Evolutionary conservation across 1,140 invertebrate species (phyloP).

Genomic region (Halesus radiatus): DNA sequence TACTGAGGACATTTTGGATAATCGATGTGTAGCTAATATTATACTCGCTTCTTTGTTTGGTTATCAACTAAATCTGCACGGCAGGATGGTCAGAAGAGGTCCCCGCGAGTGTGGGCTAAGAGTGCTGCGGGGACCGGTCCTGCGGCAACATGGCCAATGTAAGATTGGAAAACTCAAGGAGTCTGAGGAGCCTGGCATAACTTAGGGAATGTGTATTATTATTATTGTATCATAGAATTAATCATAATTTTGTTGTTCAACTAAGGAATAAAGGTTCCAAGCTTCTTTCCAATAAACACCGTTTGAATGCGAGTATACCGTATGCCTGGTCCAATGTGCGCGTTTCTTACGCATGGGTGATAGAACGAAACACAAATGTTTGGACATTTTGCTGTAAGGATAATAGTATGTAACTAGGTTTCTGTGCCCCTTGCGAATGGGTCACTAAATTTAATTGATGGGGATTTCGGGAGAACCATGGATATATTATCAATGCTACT

Average conservation of each 20-base stretch:
- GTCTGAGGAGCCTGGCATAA: not conserved
- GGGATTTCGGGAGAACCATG: constrained; percentile 16
- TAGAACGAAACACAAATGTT: constrained; percentile 36
- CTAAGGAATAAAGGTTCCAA: constrained; percentile 14
- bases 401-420: constrained; percentile 6
- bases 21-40: constrained; percentile 17
- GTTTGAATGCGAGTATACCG: constrained; percentile 18
- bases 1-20: constrained; percentile 1
- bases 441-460: constrained; percentile 3
- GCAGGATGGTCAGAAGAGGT: too few species aligned
- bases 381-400: constrained; percentile 23
- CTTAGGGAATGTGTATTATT: constrained; percentile 16
- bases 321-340: constrained; percentile 34
- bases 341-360: constrained; percentile 30
- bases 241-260: constrained; percentile 10
- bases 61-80: too few species aligned
- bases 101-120: too few species aligned
- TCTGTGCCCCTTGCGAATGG: not conserved
- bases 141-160: not conserved
- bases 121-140: too few species aligned
- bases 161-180: not conserved
- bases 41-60: not conserved
- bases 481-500: too few species aligned
- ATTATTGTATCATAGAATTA: constrained; percentile 25
- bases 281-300: constrained; percentile 7